phyloP scores from a whole-genome alignment of 2,888 invertebrate genomes.

The Megalurothrips usitatus region DNA sequence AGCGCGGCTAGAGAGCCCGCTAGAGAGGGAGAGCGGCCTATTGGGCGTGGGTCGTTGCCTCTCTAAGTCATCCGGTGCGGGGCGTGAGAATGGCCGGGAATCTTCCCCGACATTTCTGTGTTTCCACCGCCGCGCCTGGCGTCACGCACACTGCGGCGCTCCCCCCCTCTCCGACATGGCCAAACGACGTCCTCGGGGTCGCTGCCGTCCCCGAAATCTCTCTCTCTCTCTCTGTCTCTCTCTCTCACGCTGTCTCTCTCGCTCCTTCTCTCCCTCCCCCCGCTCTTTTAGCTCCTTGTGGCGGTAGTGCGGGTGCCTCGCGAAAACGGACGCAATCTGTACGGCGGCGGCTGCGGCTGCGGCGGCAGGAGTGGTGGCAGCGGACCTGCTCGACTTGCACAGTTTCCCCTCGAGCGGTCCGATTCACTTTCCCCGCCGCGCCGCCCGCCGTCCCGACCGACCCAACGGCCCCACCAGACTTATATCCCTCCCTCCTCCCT shows the following conservation, averaged over 20 bases:
- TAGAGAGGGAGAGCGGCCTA: no score
- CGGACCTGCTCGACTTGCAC: not conserved
- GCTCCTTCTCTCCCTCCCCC: not conserved
- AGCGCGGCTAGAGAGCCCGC: no score
- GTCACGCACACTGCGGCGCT: not conserved
- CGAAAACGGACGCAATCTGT: slow-evolving; percentile 9
- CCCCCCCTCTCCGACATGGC: not conserved
- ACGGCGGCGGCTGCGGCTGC: not conserved
- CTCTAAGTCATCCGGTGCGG: slow-evolving; percentile 10
- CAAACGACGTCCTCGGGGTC: not conserved
- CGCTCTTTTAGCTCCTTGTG: not conserved
- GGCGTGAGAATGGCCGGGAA: slow-evolving; percentile 4
- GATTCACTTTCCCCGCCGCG: no score
- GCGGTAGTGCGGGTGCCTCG: not conserved
- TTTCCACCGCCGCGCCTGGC: not conserved
- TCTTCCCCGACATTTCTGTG: slow-evolving; percentile 11
- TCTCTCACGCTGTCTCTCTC: no score
- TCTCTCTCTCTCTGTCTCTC: no score
- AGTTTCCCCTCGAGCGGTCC: not conserved
- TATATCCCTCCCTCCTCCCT: no score
- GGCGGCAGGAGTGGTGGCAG: no score
- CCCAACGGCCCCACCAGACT: no score
- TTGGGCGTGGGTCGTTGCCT: not conserved
- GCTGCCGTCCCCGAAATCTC: no score
- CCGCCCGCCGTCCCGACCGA: no score